Evolutionary conservation across 2,113 vertebrate species (phyloP), one percentile per base, ranked within the genome.

Genomic region (Strix aluco): DNA sequence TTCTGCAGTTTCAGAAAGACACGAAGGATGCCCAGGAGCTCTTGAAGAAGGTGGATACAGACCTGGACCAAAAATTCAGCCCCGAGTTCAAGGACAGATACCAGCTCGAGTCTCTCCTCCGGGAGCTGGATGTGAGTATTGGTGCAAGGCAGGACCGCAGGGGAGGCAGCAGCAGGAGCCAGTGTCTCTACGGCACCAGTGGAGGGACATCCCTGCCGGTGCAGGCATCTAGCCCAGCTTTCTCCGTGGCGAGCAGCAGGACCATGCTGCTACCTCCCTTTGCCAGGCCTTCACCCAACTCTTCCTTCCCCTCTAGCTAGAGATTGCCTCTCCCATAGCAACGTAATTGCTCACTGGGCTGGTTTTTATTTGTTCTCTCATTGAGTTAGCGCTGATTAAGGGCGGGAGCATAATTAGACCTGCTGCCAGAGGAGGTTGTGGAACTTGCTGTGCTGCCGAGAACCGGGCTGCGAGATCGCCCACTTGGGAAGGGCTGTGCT

Each of bases 81-180:
- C 99, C 99, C 0, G 99, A 99, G 86, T 99, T 99, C 97, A 99
- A 99, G 96, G 99, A 99, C 81, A 98, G 98, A 82, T 99, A 99
- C 92, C 99, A 99, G 98, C 98, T 99, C 5, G 99, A 99, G 52
- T 97, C 98, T 26, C 97, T 99, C 70, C 98, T 99, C 38, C 85
- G 90, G 52, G 99, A 99, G 59, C 96, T 99, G 74, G 99, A 99
- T 34, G 99, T 99, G 97, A 99, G 99, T 97, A 83, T 20, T 4
- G 9, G 40, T 18, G 58, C 16, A 34, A 34, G 70, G 57, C 52
- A 70, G 81, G 34, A 8, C 13, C 6, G 1, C 27, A 8, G 25
- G 20, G 42, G 27, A 46, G 61, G 65, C 63, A 26, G 83, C 30
- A n/a, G 61, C 49, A 25, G 63, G 18, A 86, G 15, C 67, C 47